Evolutionary conservation across 1,140 invertebrate species (phyloP).

Genomic region (Lamellibrachia luymesi): DNA sequence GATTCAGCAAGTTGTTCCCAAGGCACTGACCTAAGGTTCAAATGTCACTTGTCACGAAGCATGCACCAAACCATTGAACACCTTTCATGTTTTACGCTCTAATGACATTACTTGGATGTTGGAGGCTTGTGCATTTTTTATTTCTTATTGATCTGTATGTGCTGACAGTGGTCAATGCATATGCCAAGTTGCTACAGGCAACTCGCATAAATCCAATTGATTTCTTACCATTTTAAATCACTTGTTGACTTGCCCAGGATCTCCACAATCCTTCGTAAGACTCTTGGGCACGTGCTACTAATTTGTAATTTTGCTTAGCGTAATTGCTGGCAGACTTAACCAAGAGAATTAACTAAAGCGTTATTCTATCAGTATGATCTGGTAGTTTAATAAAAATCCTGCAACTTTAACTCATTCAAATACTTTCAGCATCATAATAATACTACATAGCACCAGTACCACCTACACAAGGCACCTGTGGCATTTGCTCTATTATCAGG

Average conservation of each 20-base stretch:
- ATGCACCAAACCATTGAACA: neutral
- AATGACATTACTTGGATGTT: neutral
- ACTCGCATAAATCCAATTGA: neutral
- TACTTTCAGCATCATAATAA: neutral
- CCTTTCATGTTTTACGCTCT: neutral
- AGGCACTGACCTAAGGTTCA: neutral
- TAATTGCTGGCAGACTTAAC: neutral
- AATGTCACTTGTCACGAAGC: neutral
- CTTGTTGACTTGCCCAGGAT: neutral
- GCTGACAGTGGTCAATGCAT: neutral
- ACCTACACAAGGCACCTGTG: no score
- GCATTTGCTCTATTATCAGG: no score
- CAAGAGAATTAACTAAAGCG: neutral
- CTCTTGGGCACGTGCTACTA: neutral
- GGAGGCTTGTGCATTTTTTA: neutral
- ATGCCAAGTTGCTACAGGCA: neutral
- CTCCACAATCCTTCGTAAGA: neutral
- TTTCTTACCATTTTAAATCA: neutral
- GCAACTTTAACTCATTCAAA: neutral
- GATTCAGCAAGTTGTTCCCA: neutral
- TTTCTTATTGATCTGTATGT: constrained; percentile 1
- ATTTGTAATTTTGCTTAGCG: neutral
- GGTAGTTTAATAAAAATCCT: neutral
- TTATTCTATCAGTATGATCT: neutral
- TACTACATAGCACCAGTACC: no score